Percentiles rank a stretch among this genome's conserved stretches.
These are phyloP conservation scores for Cassiopea xamachana DNA, from an alignment of 30 jellyfish, hydroid and myxozoan species.

Conservation along the genomic window DNA sequence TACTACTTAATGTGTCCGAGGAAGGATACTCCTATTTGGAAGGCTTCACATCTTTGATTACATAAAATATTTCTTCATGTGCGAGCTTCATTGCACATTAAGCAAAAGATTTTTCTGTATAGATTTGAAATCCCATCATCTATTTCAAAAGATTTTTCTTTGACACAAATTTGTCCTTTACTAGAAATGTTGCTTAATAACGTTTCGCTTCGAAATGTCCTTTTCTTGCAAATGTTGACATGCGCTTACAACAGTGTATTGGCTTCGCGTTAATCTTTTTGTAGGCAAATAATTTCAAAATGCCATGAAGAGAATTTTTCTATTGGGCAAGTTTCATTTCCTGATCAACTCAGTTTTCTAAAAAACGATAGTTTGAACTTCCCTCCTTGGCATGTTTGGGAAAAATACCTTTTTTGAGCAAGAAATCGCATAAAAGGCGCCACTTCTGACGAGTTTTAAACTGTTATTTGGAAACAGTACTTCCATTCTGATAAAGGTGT, in stretches of 20 bases:
- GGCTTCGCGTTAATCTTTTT: neutral
- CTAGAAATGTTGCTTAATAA: neutral
- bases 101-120: neutral
- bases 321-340: neutral
- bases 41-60: neutral
- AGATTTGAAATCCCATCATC: neutral
- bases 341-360: neutral
- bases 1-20: neutral
- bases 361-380: neutral
- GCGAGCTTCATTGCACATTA: neutral
- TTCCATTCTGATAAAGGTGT: neutral
- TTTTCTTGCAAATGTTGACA: neutral
- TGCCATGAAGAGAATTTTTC: conserved; percentile 1
- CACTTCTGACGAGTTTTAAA: neutral
- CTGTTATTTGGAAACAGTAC: neutral
- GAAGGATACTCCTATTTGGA: neutral
- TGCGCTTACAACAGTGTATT: neutral
- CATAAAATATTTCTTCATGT: neutral
- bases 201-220: neutral
- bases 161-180: too few relatives aligned
- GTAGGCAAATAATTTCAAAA: neutral
- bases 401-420: neutral
- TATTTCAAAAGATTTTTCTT: neutral
- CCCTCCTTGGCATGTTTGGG: conserved; percentile 1
- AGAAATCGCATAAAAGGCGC: neutral